These are phyloP conservation scores for Maniola jurtina DNA, from an alignment of 1,140 invertebrate species.

Conservation along the genomic window DNA sequence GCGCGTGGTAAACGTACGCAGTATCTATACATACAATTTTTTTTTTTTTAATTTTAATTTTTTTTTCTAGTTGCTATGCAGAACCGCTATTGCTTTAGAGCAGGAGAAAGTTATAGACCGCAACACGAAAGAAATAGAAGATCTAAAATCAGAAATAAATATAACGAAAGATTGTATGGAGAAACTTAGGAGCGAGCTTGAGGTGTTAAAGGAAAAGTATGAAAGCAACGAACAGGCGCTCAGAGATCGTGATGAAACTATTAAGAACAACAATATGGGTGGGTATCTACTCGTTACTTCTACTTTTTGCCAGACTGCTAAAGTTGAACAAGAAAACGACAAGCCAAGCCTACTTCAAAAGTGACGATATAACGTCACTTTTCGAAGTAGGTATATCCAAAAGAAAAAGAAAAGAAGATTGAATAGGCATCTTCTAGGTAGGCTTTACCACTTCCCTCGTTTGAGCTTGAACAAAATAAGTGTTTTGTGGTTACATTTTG, in stretches of 20 bases:
- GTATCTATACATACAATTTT: no score
- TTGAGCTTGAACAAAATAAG: no score
- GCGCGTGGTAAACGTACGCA: no score
- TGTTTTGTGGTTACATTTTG: no score
- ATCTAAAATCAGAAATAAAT: conserved; percentile 76
- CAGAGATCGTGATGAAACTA: conserved; percentile 80
- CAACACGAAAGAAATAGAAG: conserved; percentile 61
- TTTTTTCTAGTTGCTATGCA: conserved; percentile 66
- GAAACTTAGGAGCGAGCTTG: conserved; percentile 74
- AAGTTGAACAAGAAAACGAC: neutral
- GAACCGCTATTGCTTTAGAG: conserved; percentile 82
- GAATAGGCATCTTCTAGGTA: no score
- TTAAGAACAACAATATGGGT: conserved; percentile 84
- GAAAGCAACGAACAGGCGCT: conserved; percentile 75
- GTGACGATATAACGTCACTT: no score
- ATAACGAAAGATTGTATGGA: conserved; percentile 73
- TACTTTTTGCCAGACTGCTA: neutral
- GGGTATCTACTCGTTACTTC: conserved; percentile 27
- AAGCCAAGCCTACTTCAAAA: no score
- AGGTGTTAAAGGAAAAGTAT: conserved; percentile 74
- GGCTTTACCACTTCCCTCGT: no score
- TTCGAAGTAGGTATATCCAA: no score
- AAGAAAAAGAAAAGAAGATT: no score
- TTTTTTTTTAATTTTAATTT: no score
- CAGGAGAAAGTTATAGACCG: conserved; percentile 80